A percentile compares a stretch with the other conserved stretches of the same genome.
phyloP scores from a whole-genome alignment of 35 echinoderm and acorn worm genomes.

The Amphiura filiformis region DNA sequence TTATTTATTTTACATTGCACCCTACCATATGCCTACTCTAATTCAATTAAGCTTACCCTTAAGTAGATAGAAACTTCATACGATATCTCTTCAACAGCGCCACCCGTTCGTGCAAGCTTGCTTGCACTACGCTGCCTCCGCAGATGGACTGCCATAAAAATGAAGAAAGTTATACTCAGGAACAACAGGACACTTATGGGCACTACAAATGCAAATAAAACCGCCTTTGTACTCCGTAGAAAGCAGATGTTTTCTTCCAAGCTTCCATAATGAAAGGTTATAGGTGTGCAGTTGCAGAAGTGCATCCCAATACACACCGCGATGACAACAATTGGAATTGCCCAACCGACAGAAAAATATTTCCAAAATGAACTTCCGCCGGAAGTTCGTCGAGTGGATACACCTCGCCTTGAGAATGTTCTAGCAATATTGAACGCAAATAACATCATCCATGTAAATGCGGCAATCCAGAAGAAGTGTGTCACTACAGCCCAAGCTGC shows the following conservation, averaged over 20 bases:
- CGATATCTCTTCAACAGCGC: background rate
- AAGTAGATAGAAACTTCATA: constrained; percentile 4
- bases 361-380: background rate
- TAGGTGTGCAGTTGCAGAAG: constrained; percentile 23
- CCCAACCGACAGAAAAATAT: constrained; percentile 20
- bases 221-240: background rate
- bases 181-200: constrained; percentile 2
- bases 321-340: background rate
- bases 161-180: background rate
- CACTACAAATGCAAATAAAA: constrained; percentile 8
- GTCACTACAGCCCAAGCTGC: constrained; percentile 4
- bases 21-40: too few relatives aligned
- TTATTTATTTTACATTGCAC: too few relatives aligned
- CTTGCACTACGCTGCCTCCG: background rate
- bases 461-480: constrained; percentile 36
- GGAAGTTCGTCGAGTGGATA: background rate
- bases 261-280: constrained; percentile 2
- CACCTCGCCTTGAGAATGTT: background rate
- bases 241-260: background rate
- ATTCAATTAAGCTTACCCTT: background rate
- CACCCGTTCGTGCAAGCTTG: background rate
- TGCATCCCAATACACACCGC: constrained; percentile 20
- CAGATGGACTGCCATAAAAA: background rate
- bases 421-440: constrained; percentile 21
- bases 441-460: constrained; percentile 45